Conservation (phyloP, 2,888 invertebrate species). For the Zaprionus obscuricornis region DNA sequence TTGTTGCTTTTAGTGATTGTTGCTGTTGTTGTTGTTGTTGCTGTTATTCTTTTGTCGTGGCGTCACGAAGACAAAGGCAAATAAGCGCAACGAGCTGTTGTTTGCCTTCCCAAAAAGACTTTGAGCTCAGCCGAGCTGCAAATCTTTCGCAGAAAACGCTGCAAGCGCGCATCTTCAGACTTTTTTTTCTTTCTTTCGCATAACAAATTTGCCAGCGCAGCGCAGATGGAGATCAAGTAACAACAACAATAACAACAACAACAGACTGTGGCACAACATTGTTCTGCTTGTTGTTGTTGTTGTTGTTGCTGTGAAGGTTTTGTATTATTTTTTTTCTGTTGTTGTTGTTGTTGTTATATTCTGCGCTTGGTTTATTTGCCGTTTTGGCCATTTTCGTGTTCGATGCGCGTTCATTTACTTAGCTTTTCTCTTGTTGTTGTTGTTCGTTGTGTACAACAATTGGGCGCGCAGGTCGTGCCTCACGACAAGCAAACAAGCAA, state of each 20-base stretch:
- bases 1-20: constrained; percentile 26
- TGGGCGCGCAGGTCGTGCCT: constrained; percentile 75
- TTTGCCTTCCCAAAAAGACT: not conserved
- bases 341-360: constrained; percentile 21
- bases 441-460: constrained; percentile 72
- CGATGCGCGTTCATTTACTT: constrained; percentile 74
- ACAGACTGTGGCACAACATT: constrained; percentile 8
- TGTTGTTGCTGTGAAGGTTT: constrained; percentile 35
- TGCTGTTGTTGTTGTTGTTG: constrained; percentile 23
- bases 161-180: constrained; percentile 73
- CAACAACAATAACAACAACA: constrained; percentile 42
- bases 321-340: constrained; percentile 37
- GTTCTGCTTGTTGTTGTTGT: constrained; percentile 26
- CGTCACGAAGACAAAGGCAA: constrained; percentile 77
- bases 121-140: constrained; percentile 8
- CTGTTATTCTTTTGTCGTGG: constrained; percentile 66
- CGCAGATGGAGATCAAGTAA: constrained; percentile 3
- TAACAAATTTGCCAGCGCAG: constrained; percentile 52
- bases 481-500: constrained; percentile 62
- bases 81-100: constrained; percentile 70
- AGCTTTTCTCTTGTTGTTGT: too few relatives aligned
- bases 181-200: too few relatives aligned
- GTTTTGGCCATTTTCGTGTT: constrained; percentile 65
- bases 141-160: constrained; percentile 68
- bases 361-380: constrained; percentile 26